Evolutionary conservation across 2,797 vertebrate species (phyloP).

Genomic region (Macropus fuliginosus): DNA sequence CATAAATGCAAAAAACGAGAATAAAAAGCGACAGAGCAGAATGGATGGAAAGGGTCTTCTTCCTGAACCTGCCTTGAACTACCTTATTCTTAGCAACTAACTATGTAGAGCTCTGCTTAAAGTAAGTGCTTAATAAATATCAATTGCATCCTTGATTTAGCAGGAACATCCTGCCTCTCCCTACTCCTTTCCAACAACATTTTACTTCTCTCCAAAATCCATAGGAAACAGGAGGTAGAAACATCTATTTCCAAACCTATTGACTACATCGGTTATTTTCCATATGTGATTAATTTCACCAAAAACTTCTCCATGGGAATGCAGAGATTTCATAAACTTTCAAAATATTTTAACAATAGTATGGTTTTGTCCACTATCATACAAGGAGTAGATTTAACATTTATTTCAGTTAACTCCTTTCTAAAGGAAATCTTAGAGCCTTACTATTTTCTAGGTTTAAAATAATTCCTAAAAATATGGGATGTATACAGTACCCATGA

Average conservation of each 20-base stretch:
- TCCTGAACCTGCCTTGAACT: conserved; percentile 4
- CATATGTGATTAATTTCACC: conserved; percentile 23
- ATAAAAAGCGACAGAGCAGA: conserved; percentile 68
- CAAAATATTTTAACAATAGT: conserved; percentile 35
- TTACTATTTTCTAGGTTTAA: conserved; percentile 56
- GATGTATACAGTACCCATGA: conserved; percentile 22
- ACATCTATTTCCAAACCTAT: conserved; percentile 38
- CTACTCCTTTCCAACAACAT: not conserved
- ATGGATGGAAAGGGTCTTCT: conserved; percentile 9
- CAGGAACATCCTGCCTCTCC: not conserved
- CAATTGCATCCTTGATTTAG: not conserved
- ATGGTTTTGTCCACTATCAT: conserved; percentile 18
- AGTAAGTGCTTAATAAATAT: not conserved
- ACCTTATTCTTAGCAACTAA: not conserved
- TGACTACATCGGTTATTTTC: not conserved
- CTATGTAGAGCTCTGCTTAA: not conserved
- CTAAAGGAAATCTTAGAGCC: conserved; percentile 49
- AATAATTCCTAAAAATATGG: conserved; percentile 55
- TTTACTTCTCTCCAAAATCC: conserved; percentile 1
- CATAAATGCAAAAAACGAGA: conserved; percentile 78
- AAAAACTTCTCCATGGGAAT: conserved; percentile 47
- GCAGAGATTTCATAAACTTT: conserved; percentile 45
- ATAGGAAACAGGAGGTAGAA: not conserved
- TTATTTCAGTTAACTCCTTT: conserved; percentile 32
- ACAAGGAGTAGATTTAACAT: not conserved